A percentile compares a stretch with the other conserved stretches of the same genome.
Evolutionary conservation across 2,113 vertebrate species (phyloP).

Genomic region (Eurystomus gularis): DNA sequence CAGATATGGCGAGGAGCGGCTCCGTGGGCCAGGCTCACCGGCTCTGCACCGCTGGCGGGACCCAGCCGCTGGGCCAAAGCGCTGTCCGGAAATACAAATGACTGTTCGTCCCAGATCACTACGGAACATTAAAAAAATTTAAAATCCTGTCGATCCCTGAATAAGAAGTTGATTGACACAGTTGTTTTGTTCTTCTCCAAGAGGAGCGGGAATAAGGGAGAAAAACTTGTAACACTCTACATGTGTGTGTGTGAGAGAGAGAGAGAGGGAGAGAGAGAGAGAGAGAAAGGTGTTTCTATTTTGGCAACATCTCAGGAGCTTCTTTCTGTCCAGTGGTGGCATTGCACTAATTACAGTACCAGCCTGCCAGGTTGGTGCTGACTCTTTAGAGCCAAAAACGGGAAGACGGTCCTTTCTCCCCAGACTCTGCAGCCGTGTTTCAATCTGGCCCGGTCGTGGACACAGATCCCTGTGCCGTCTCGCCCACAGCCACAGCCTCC

Average conservation of each 20-base stretch:
- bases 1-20: slow-evolving; percentile 20
- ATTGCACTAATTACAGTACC: slow-evolving; percentile 72
- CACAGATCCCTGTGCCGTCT: slow-evolving; percentile 89
- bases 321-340: slow-evolving; percentile 63
- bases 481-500: slow-evolving; percentile 79
- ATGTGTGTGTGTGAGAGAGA: neutral
- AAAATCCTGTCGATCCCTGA: slow-evolving; percentile 84
- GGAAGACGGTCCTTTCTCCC: slow-evolving; percentile 65
- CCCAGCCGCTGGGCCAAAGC: slow-evolving; percentile 30
- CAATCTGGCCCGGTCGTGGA: slow-evolving; percentile 95
- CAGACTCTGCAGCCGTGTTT: slow-evolving; percentile 1
- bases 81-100: slow-evolving; percentile 47
- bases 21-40: neutral
- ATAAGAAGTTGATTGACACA: slow-evolving; percentile 75
- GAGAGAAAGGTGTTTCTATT: slow-evolving; percentile 63
- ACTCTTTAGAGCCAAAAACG: slow-evolving; percentile 31
- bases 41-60: neutral
- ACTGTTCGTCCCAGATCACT: slow-evolving; percentile 57
- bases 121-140: slow-evolving; percentile 72
- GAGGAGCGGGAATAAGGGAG: slow-evolving; percentile 62
- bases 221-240: slow-evolving; percentile 39
- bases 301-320: slow-evolving; percentile 75
- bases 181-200: slow-evolving; percentile 69
- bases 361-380: slow-evolving; percentile 60
- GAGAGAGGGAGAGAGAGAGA: neutral